Base-by-base conservation (phyloP, 2,888 invertebrate species). In the Autographa pulchrina region DNA sequence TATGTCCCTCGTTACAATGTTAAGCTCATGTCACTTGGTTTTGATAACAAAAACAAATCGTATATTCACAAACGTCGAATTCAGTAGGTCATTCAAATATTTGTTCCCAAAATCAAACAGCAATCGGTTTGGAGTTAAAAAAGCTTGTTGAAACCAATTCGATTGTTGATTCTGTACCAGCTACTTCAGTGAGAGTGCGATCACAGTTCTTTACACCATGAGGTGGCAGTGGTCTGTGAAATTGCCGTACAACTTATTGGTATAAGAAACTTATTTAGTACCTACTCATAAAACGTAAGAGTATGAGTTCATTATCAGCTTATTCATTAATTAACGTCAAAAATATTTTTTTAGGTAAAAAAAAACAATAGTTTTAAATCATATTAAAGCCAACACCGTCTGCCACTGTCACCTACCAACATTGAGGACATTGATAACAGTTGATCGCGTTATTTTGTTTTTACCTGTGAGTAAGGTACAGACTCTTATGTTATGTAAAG, bases 21-120 rank as follows among this genome's bases (percentile, higher is more conserved):
- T 16, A 14, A 16, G 11, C 18, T 54, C 54, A 20, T 54, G 20
- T 20, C 54, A 54, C 11, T 20, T 20, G 18, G 54, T 20, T 16
- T 54, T 54, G 54, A 54, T 18, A 11, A 54, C 18, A 54, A 54
- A 54, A 18, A 54, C 18, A 20, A 18, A 52, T n/a, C 54, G 20
- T 20, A 54, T 20, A 54, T 54, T 18, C 54, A 54, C 54, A 20
- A 54, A 20, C 54, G 54, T 9, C 54, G 20, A 11, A 20, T 18
- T 54, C 54, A 54, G 54, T 54, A 20, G 54, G 54, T 18, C 54
- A 20, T 18, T 54, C 54, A 54, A 54, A 54, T 54, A 54, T 54
- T 54, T 54, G 54, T 18, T 54, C 54, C 54, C 54, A 18, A 54
- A 54, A 54, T 54, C 54, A 54, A 54, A 54, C 18, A 52, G 6